Percentiles rank a stretch among this genome's conserved stretches.
phyloP scores from a whole-genome alignment of 2,888 invertebrate species.

The Adineta ricciae region DNA sequence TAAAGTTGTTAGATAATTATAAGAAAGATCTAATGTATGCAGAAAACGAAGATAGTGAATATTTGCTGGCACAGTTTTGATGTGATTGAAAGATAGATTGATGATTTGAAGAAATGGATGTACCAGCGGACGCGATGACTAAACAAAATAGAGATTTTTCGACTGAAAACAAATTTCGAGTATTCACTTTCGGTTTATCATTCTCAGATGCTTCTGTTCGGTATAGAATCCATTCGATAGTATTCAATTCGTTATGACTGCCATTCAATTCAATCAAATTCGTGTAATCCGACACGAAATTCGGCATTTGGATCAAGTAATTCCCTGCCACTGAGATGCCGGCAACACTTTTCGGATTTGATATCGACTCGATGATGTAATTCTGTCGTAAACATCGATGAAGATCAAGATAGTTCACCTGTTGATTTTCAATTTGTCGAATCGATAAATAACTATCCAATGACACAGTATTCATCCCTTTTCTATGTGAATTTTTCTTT shows the following conservation, averaged over 20 bases:
- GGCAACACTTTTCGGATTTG: neutral
- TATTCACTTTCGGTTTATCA: neutral
- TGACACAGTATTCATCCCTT: neutral
- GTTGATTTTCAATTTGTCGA: neutral
- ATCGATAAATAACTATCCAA: neutral
- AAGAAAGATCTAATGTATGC: conserved; percentile 45
- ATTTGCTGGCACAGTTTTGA: conserved; percentile 45
- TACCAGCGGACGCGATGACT: neutral
- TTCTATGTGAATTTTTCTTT: neutral
- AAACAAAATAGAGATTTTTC: neutral
- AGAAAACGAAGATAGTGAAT: conserved; percentile 45
- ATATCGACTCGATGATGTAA: neutral
- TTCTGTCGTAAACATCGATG: neutral
- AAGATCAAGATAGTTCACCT: neutral
- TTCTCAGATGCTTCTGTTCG: neutral
- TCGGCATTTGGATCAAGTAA: neutral
- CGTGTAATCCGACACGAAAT: neutral
- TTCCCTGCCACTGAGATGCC: neutral
- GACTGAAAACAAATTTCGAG: no score
- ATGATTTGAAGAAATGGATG: conserved; percentile 39
- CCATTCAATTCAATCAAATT: neutral
- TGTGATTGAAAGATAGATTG: conserved; percentile 45
- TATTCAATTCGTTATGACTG: neutral
- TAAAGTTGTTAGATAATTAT: conserved; percentile 42
- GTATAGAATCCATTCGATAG: neutral